These are phyloP conservation scores for Orchestia grillus DNA, from an alignment of 1,140 invertebrate species.

Conservation along the genomic window DNA sequence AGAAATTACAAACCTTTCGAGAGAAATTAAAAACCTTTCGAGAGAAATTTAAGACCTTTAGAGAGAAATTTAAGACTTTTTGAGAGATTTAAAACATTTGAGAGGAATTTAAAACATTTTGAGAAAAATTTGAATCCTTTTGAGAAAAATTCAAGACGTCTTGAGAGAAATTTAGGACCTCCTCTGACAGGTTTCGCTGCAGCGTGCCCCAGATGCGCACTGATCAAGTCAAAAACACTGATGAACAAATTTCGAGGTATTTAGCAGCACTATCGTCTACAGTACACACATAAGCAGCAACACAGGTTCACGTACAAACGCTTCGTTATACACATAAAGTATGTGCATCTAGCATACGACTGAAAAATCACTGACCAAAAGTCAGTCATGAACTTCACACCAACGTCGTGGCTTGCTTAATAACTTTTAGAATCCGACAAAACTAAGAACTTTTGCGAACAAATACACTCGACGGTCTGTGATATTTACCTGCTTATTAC, in stretches of 20 bases:
- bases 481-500: background rate
- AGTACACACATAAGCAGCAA: background rate
- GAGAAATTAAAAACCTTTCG: too few relatives aligned
- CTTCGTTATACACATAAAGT: background rate
- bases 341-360: too few relatives aligned
- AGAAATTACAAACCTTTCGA: too few relatives aligned
- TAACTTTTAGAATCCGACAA: background rate
- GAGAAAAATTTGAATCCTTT: too few relatives aligned
- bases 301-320: background rate
- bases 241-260: too few relatives aligned
- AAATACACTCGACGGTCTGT: background rate
- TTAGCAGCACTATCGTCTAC: background rate
- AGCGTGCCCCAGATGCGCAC: background rate
- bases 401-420: background rate
- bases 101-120: too few relatives aligned
- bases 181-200: background rate
- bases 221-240: too few relatives aligned
- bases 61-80: too few relatives aligned
- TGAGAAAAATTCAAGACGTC: too few relatives aligned
- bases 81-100: too few relatives aligned
- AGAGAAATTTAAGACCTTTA: too few relatives aligned
- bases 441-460: background rate
- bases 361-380: background rate
- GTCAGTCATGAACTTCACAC: background rate
- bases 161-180: background rate